Evolutionary conservation across 2,888 invertebrate species (phyloP), one percentile per base, ranked within the genome.

Genomic region (Drosophila testacea): DNA sequence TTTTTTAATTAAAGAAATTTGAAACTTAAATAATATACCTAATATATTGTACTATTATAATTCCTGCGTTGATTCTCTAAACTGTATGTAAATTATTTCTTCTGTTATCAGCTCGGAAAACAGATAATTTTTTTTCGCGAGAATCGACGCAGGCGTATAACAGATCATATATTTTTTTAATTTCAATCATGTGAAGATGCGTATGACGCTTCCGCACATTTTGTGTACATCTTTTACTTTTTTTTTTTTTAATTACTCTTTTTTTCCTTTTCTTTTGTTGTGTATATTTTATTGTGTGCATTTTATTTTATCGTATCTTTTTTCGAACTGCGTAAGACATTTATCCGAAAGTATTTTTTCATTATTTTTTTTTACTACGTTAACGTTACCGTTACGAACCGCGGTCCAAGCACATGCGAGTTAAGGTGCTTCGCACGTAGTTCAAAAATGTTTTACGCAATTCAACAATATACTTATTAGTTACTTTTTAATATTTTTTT

Each of bases 161-260:
- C 81, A 44, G n/a, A 34, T 30, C 48, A 13, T n/a, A 30, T 22
- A 11, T 30, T 57, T 51, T 67, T 46, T 34, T 46, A 38, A 11
- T 16, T 39, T 48, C 63, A 34, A 4, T 48, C 30, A 72, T 9
- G 66, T 65, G 66, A 50, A 59, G 39, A 9, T 38, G 62, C 81
- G 81, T 81, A 81, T 81, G 70, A 81, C 82, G 79, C 41, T 81
- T 75, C 63, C 67, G 68, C 69, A 70, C 57, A 62, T 80, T 60
- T 59, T 78, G 28, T 44, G 41, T 39, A 47, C 32, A n/a, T 63
- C 10, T 57, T 38, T 69, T 54, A 6, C 6, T 48, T 41, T 42
- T 22, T 13, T 34, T 32, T 56, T 50, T 50, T 28, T 11, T 41
- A 61, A 4, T 39, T 50, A 27, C 16, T 11, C 30, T 41, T 52